Base-by-base conservation (phyloP, 2,113 vertebrate genomes). In the Pachyramphus minor region DNA sequence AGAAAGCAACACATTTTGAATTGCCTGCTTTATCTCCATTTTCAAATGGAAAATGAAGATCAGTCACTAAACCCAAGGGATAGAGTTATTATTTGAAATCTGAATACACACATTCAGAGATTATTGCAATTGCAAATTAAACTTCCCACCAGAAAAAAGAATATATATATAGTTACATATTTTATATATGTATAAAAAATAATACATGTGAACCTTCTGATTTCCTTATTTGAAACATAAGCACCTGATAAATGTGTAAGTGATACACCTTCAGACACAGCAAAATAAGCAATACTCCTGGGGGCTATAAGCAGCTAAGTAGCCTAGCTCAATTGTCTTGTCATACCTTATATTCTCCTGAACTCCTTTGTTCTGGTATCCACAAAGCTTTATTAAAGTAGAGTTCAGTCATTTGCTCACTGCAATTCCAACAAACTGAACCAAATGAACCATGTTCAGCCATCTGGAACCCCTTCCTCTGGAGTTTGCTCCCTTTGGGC, bases 371-470 rank as follows among this genome's bases (percentile, higher is more conserved):
- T 94, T 87, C 93, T 75, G 66, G 69, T 62, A 77, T 28, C 84
- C 78, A 89, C 96, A 80, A 95, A 63, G 79, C 91, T 96, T 95
- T 84, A 82, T 90, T 85, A 91, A 93, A 96, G 90, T 84, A 69
- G 88, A 93, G 75, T 91, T 94, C 88, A 93, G 94, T 87, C 83
- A 90, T 94, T 92, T 89, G 73, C 78, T 89, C 77, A 14, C 58
- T 56, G 86, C 80, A 94, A 88, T 96, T 96, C 84, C 96, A 89
- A 80, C 94, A 94, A 94, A 96, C 41, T 59, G 95, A 96, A 79
- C 82, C 83, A 87, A 97, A 96, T 81, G 91, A 95, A 94, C 67
- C 72, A 77, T 69, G 90, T 72, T 88, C 93, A 90, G 79, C 53
- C 96, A 49, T 72, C 93, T 84, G 89, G 95, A 97, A 95, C 78